Evolutionary conservation across 2,888 invertebrate genomes (phyloP), one percentile per base, ranked within the genome.

Genomic region (Malacosoma neustria): DNA sequence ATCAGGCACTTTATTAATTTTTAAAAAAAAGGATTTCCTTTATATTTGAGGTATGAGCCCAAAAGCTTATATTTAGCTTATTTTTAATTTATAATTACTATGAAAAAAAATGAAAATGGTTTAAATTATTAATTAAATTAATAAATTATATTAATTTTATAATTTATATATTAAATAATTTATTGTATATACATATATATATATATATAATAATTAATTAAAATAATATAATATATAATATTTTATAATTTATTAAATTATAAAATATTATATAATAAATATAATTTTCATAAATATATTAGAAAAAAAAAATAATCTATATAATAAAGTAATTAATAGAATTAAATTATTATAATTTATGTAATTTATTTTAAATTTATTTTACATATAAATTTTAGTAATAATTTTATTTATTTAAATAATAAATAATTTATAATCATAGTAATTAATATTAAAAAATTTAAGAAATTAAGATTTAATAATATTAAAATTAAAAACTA

Each of bases 31-130:
- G 54, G 13, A 33, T 55, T 61, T 67, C 57, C 72, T 85, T 76
- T 84, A 87, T 61, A 84, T 72, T 84, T 87, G 88, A 69, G 84
- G 87, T 88, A 89, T 89, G 88, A 89, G 84, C 84, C 85, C 88
- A 88, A 81, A 66, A 88, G 88, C 89, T 89, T 89, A 52, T 33
- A 39, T 71, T 87, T 88, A 87, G 87, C 87, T 73, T 73, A 72
- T 72, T 72, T 74, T 75, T 72, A 71, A 72, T 54, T 44, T 45
- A 34, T 46, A 35, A 46, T 56, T 64, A 53, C 45, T 49, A 36
- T 9, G 29, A 61, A 51, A 53, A 42, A 51, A 56, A 59, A 57
- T 61, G 51, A 39, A 35, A 40, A 62, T 31, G 66, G 62, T 58
- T 45, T 51, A 51, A 53, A 37, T 52, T 50, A 44, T 52, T 35